Conservation (phyloP, 2,113 vertebrate genomes). For the Pardalotus punctatus region DNA sequence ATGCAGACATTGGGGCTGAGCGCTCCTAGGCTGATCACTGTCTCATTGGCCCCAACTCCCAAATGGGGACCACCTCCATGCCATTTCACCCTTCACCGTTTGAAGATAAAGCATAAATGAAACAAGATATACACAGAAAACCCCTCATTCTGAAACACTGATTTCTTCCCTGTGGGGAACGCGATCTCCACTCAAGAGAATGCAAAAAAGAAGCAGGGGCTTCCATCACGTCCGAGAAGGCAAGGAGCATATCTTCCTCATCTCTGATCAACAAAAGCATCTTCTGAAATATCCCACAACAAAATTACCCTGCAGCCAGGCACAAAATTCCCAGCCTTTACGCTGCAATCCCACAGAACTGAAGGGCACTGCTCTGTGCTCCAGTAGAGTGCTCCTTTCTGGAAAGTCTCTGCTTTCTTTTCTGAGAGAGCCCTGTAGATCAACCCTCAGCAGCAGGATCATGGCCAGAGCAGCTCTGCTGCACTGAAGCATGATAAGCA, state of each 20-base stretch:
- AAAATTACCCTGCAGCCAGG: background rate
- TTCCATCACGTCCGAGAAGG: background rate
- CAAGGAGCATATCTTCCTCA: background rate
- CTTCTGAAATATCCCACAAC: background rate
- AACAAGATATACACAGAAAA: background rate
- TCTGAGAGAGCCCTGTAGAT: background rate
- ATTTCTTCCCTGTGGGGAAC: background rate
- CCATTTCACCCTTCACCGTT: background rate
- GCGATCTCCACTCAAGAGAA: background rate
- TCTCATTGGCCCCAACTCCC: fast-evolving
- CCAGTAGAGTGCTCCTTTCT: background rate
- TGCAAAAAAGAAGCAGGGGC: background rate
- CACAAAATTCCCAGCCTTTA: background rate
- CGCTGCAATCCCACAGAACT: background rate
- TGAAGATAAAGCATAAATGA: background rate
- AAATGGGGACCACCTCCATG: background rate
- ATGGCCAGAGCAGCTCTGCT: background rate
- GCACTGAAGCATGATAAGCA: background rate
- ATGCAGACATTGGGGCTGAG: background rate
- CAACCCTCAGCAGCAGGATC: background rate
- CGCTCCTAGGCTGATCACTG: background rate
- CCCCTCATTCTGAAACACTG: background rate
- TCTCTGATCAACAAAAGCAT: background rate
- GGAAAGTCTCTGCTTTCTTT: background rate
- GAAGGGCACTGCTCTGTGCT: background rate